Evolutionary conservation across 2,888 invertebrate species (phyloP).

Genomic region (Limnephilus lunatus): DNA sequence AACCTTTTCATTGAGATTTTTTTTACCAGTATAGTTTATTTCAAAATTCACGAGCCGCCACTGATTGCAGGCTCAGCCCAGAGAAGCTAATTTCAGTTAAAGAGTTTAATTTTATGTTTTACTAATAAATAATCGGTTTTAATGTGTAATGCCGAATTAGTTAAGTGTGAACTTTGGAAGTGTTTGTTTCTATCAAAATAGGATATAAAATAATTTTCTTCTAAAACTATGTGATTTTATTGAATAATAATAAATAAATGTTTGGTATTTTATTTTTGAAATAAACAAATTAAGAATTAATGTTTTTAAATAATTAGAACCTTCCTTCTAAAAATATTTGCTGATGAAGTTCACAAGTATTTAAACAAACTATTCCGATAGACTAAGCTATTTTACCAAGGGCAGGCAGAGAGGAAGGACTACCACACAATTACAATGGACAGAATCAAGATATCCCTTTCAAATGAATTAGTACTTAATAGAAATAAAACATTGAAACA

Average conservation of each 20-base stretch:
- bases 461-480: background rate
- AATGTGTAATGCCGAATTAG: background rate
- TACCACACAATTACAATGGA: background rate
- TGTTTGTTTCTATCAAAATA: background rate
- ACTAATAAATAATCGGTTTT: background rate
- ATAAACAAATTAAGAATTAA: constrained; percentile 25
- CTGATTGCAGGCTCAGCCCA: background rate
- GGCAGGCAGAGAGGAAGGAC: background rate
- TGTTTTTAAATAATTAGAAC: background rate
- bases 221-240: constrained; percentile 42
- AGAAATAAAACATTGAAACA: background rate
- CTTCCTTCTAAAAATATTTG: background rate
- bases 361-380: background rate
- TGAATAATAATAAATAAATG: constrained; percentile 25
- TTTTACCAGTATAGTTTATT: background rate
- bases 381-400: background rate
- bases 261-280: constrained; percentile 45
- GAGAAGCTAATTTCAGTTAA: background rate
- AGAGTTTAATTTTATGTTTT: background rate
- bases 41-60: too few species aligned
- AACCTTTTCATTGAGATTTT: background rate
- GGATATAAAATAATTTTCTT: background rate
- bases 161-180: background rate
- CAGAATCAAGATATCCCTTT: background rate
- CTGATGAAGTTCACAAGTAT: background rate